These are phyloP conservation scores for Mesochorus sp. DNA, from an alignment of 2,888 invertebrate species.

Conservation along the genomic window DNA sequence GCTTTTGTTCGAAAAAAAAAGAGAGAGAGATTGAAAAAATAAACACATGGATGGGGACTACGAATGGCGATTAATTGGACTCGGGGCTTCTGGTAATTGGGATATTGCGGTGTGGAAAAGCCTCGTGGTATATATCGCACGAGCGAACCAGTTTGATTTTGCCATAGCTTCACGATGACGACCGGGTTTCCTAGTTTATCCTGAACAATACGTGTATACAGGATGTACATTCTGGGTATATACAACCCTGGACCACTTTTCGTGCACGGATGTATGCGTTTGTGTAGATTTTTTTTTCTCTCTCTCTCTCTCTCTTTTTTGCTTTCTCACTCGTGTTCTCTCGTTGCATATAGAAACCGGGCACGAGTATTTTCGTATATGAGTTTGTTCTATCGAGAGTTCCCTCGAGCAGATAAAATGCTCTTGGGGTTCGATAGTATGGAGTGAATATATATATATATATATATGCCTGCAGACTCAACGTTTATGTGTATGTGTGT, in stretches of 20 bases:
- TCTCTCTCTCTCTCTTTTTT: too few species aligned
- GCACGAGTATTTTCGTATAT: neutral
- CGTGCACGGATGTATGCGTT: neutral
- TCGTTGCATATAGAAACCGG: neutral
- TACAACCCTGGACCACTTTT: neutral
- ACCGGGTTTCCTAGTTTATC: slow-evolving; percentile 25
- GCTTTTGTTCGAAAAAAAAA: neutral
- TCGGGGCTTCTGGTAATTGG: slow-evolving; percentile 41
- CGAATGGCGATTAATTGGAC: slow-evolving; percentile 49
- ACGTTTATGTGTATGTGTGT: slow-evolving; percentile 17
- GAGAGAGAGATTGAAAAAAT: neutral
- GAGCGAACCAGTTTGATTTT: slow-evolving; percentile 20
- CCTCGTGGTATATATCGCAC: slow-evolving; percentile 12
- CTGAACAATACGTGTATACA: slow-evolving; percentile 27
- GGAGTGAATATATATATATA: neutral
- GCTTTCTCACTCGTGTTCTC: too few species aligned
- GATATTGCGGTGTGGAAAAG: slow-evolving; percentile 38
- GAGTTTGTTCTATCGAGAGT: slow-evolving; percentile 39
- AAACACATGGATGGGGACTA: neutral
- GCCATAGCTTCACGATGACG: slow-evolving; percentile 29
- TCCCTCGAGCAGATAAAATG: slow-evolving; percentile 40
- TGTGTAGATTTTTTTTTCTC: slow-evolving; percentile 1
- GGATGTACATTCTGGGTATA: too few species aligned
- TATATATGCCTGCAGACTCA: neutral
- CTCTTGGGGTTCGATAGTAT: slow-evolving; percentile 16